Evolutionary conservation across 2,888 invertebrate genomes (phyloP).

Genomic region (Chloroclysta siterata): DNA sequence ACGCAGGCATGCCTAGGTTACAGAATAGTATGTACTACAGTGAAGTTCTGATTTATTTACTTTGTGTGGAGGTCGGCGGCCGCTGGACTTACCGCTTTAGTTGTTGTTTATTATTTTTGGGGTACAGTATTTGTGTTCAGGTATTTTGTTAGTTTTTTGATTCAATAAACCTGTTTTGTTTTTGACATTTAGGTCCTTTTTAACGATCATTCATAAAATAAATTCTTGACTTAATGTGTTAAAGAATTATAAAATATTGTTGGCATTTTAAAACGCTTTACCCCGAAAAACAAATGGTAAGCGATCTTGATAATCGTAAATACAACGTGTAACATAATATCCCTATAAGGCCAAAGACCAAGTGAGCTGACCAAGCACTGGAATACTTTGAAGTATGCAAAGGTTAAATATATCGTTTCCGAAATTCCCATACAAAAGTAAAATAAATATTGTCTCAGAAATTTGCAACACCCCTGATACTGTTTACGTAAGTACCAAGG

Average conservation of each 20-base stretch:
- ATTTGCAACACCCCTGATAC: too few relatives aligned
- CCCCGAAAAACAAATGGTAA: too few relatives aligned
- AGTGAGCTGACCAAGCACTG: too few relatives aligned
- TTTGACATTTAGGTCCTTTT: background rate
- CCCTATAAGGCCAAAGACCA: too few relatives aligned
- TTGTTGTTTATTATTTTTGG: constrained; percentile 34
- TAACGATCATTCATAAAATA: background rate
- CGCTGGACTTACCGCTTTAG: constrained; percentile 37
- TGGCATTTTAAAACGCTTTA: too few relatives aligned
- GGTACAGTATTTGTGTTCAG: constrained; percentile 25
- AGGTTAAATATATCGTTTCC: too few relatives aligned
- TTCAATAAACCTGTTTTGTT: constrained; percentile 13
- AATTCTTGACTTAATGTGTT: background rate
- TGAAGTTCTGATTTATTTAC: constrained; percentile 70
- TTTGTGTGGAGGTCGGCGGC: constrained; percentile 50
- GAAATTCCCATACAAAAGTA: too few relatives aligned
- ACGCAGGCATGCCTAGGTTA: constrained; percentile 2
- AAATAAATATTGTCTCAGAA: too few relatives aligned
- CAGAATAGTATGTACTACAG: constrained; percentile 9
- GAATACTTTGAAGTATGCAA: too few relatives aligned
- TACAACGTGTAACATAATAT: too few relatives aligned
- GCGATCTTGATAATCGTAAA: too few relatives aligned
- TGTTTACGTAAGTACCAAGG: too few relatives aligned
- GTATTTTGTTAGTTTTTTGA: constrained; percentile 27
- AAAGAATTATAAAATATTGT: background rate